A percentile compares a stretch with the other conserved stretches of the same genome.
Conservation (phyloP, 2,113 vertebrate species). For the Heterotilapia buettikoferi region DNA sequence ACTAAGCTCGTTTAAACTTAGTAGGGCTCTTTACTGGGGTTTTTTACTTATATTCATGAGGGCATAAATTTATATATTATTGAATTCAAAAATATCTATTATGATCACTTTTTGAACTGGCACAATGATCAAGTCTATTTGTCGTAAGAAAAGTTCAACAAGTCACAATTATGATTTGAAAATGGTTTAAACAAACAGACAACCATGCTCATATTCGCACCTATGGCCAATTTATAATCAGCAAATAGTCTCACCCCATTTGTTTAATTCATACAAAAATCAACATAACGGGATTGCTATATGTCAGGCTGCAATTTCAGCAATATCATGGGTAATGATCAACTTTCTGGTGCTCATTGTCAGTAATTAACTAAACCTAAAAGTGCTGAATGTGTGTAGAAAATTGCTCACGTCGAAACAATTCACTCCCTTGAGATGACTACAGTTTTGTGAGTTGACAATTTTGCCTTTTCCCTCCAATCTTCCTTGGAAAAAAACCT, state of each 20-base stretch:
- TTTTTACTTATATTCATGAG: not conserved
- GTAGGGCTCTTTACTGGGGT: fast-evolving
- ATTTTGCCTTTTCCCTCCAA: not conserved
- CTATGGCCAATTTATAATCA: not conserved
- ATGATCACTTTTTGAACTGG: not conserved
- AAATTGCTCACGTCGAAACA: fast-evolving
- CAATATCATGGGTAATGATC: fast-evolving
- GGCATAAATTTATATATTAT: fast-evolving
- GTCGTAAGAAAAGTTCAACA: not conserved
- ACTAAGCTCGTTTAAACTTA: fast-evolving
- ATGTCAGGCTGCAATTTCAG: fast-evolving
- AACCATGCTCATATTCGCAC: not conserved
- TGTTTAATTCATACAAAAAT: not conserved
- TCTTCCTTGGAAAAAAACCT: fast-evolving
- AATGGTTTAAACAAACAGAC: fast-evolving
- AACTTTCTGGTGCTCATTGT: not conserved
- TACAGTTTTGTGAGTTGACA: not conserved
- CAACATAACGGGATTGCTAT: fast-evolving
- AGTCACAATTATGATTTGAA: not conserved
- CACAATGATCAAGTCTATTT: not conserved
- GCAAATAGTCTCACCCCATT: fast-evolving
- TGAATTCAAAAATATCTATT: not conserved
- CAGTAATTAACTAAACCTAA: fast-evolving
- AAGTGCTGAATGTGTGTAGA: not conserved
- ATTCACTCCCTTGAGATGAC: fast-evolving